Evolutionary conservation across 1,140 invertebrate genomes (phyloP).

Genomic region (Bathynomus jamesi): DNA sequence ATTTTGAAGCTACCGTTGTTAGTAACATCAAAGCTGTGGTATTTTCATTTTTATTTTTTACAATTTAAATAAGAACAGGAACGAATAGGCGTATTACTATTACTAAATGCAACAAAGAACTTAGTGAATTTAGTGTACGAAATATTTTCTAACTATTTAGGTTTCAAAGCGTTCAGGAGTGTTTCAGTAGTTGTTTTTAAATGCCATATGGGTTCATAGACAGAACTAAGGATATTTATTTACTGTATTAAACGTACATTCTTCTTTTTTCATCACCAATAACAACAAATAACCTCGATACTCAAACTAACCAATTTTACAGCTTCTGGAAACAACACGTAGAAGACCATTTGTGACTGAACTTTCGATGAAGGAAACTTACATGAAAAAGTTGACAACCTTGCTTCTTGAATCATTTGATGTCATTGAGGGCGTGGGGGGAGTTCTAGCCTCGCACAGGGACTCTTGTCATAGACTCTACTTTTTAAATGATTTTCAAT

Average conservation of each 20-base stretch:
- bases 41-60: not conserved
- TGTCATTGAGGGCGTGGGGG: not conserved
- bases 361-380: constrained; percentile 14
- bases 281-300: not conserved
- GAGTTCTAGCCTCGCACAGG: constrained; percentile 3
- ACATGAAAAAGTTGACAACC: constrained; percentile 11
- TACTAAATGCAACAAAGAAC: too few relatives aligned
- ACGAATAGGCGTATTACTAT: too few relatives aligned
- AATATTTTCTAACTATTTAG: not conserved
- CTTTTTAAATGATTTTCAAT: constrained; percentile 17
- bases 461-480: constrained; percentile 16
- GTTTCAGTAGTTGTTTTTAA: constrained; percentile 10
- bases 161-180: not conserved
- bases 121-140: too few relatives aligned
- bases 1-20: too few relatives aligned
- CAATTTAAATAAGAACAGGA: not conserved
- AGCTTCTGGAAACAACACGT: constrained; percentile 27
- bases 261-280: not conserved
- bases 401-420: not conserved
- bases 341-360: constrained; percentile 26
- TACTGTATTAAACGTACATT: not conserved
- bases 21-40: too few relatives aligned
- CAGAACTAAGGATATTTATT: constrained; percentile 9
- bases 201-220: constrained; percentile 7
- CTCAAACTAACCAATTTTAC: not conserved